phyloP scores from a whole-genome alignment of 2,797 vertebrate genomes.

The Pachyuromys duprasi region DNA sequence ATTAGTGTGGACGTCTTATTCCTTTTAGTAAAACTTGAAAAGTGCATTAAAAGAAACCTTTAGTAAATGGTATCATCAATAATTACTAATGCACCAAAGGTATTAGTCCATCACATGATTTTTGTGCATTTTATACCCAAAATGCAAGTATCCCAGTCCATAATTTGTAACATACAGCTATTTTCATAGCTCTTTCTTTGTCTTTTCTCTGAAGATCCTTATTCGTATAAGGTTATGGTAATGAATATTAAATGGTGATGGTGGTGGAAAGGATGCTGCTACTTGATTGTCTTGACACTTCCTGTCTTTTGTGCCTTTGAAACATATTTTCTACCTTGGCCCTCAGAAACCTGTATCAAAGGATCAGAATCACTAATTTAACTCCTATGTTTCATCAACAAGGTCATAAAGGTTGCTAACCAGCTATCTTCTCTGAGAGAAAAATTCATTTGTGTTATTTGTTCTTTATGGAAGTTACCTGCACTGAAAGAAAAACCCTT shows the following conservation, averaged over 20 bases:
- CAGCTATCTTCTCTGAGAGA: not conserved
- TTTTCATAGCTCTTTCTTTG: conserved; percentile 3
- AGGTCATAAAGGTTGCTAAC: not conserved
- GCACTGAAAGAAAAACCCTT: not conserved
- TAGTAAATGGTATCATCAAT: not conserved
- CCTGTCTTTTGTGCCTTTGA: not conserved
- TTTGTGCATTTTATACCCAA: not conserved
- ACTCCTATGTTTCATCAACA: not conserved
- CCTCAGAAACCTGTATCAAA: not conserved
- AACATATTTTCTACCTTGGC: not conserved
- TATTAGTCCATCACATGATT: not conserved
- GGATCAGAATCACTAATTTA: not conserved
- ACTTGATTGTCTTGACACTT: not conserved
- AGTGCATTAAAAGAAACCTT: not conserved
- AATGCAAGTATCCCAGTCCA: not conserved
- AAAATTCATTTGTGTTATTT: not conserved
- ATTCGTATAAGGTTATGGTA: not conserved
- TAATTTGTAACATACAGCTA: not conserved
- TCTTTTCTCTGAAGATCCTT: not conserved
- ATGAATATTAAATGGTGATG: not conserved
- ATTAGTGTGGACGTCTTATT: conserved; percentile 26
- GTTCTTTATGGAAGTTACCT: not conserved
- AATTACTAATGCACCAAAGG: not conserved
- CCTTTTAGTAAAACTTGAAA: conserved; percentile 47
- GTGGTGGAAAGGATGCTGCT: not conserved